Conservation (phyloP, 2,888 invertebrate species). For the Cheilosia pagana region DNA sequence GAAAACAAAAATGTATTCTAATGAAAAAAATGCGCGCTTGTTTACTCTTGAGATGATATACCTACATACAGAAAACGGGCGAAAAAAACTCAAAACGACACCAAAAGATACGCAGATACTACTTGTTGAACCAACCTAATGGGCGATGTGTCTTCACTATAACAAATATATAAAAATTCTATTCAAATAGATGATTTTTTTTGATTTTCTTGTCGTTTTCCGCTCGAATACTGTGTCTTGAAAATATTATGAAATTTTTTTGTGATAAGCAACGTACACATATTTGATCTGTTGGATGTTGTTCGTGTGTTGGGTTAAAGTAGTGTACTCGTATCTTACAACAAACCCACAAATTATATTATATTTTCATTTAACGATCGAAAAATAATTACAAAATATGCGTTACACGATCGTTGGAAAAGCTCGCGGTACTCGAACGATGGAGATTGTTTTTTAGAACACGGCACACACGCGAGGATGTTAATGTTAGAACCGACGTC, state of each 20-base stretch:
- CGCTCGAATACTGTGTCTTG: constrained; percentile 59
- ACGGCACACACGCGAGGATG: constrained; percentile 49
- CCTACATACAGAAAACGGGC: constrained; percentile 28
- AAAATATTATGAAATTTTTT: constrained; percentile 70
- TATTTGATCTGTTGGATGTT: constrained; percentile 62
- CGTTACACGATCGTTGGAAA: constrained; percentile 23
- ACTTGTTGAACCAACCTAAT: constrained; percentile 57
- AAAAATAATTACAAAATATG: background rate
- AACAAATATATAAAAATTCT: constrained; percentile 35
- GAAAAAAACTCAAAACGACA: constrained; percentile 42
- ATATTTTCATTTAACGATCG: constrained; percentile 27
- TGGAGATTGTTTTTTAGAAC: constrained; percentile 27
- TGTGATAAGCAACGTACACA: constrained; percentile 74
- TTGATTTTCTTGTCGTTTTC: constrained; percentile 56
- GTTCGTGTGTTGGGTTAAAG: constrained; percentile 53
- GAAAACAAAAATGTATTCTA: background rate
- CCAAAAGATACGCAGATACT: constrained; percentile 62
- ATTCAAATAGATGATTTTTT: constrained; percentile 29
- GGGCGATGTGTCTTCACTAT: constrained; percentile 47
- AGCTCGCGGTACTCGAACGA: constrained; percentile 39
- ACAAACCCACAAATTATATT: constrained; percentile 11
- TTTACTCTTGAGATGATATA: constrained; percentile 54
- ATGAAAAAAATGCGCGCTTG: constrained; percentile 36
- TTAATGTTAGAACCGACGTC: constrained; percentile 61
- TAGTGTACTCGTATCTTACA: constrained; percentile 20